phyloP scores from a whole-genome alignment of 2,113 vertebrate genomes.

The Pelmatolapia mariae region DNA sequence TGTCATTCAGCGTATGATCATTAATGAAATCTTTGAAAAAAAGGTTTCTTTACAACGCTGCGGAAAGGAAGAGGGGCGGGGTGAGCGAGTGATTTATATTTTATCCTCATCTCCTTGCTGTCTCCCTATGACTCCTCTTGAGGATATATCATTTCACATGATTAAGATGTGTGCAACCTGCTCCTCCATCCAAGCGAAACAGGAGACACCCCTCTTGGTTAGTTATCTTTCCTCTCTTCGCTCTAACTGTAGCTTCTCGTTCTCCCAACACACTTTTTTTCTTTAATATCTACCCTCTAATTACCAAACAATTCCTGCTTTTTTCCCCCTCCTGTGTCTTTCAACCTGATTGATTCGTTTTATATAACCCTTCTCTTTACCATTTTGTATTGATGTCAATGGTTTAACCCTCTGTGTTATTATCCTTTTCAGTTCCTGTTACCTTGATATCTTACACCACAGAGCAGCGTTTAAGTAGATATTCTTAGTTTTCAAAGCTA shows the following conservation, averaged over 20 bases:
- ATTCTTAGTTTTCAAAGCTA: constrained; percentile 11
- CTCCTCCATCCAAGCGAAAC: constrained; percentile 25
- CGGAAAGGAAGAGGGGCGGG: not conserved
- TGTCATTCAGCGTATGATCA: not conserved
- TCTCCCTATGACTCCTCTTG: constrained; percentile 1
- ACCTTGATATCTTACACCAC: not conserved
- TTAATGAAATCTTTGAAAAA: constrained; percentile 29
- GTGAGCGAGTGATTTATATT: constrained; percentile 16
- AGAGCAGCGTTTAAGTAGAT: not conserved
- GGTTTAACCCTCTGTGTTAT: not conserved
- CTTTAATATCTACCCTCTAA: constrained; percentile 21
- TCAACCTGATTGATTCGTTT: not conserved
- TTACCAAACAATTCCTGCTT: not conserved
- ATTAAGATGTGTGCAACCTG: constrained; percentile 51
- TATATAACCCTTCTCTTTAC: not conserved
- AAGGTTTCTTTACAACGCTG: not conserved
- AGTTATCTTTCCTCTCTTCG: not conserved
- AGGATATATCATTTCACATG: constrained; percentile 46
- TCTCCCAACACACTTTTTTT: not conserved
- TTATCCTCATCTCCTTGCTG: not conserved
- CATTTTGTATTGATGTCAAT: not conserved
- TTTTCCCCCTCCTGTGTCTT: not conserved
- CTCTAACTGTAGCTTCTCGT: not conserved
- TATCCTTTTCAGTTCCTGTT: not conserved
- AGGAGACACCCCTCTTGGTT: constrained; percentile 1